Evolutionary conservation across 2,888 invertebrate genomes (phyloP), one percentile per base, ranked within the genome.

Genomic region (Acrocera orbiculus): DNA sequence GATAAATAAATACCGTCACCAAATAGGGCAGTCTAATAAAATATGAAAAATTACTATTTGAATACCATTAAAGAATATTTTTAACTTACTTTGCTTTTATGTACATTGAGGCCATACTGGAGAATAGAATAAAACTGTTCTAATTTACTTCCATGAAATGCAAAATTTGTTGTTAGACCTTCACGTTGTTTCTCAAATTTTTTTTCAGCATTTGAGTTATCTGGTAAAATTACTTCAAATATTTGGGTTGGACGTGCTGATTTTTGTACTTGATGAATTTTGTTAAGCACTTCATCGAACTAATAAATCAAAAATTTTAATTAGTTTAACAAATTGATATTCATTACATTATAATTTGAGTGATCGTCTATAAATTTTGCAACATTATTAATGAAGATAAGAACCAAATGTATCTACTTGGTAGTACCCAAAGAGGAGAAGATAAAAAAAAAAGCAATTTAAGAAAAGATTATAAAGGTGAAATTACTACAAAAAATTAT

Each of bases 1-100:
- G 79, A 77, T 35, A 87, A 59, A 51, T 79, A 77, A 30, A 83
- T 70, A 16, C 82, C 80, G 52, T 73, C 70, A 11, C 78, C 78
- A 61, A 73, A 73, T 37, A 74, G 48, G 14, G 67, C 67, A 45
- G 66, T 71, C 76, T 75, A 19, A n/a, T 20, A 30, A 10, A 53
- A 34, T 23, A 8, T 10, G n/a, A 11, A 11, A 23, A 5, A 11
- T 11, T 2, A 10, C n/a, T 22, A 8, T 28, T 13, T n/a, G 2
- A 22, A 33, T 30, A 10, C 8, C 6, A 16, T 16, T n/a, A 15
- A n/a, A 6, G 9, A 32, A 15, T 11, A 11, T 22, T 4, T 10
- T 22, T 11, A n/a, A 6, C 10, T 6, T 22, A 10, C 11, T 61
- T 72, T 71, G 46, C 66, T 73, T 57, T 77, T 64, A 56, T 76